phyloP scores from a whole-genome alignment of 1,140 invertebrate genomes.

The Melipona quadrifasciata region DNA sequence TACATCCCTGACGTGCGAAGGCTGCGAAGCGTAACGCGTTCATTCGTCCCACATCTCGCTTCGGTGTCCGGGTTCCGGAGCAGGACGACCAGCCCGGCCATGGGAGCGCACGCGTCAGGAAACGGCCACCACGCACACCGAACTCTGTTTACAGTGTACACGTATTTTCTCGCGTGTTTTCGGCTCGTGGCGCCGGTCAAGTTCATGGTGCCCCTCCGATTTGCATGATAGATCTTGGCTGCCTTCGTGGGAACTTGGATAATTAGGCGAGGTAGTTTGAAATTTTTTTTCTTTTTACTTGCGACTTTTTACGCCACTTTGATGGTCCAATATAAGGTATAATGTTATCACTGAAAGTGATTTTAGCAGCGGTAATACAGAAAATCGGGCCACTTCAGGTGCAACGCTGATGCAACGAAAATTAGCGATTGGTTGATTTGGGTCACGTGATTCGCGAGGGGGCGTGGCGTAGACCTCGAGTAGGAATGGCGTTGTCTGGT shows the following conservation, averaged over 20 bases:
- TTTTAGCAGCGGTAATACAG: too few relatives aligned
- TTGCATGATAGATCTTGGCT: neutral
- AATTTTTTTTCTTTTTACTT: neutral
- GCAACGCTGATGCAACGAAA: too few relatives aligned
- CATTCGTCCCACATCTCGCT: conserved; percentile 67
- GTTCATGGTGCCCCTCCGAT: neutral
- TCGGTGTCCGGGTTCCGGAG: conserved; percentile 63
- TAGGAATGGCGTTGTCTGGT: too few relatives aligned
- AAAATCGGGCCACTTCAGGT: too few relatives aligned
- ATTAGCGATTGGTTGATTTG: too few relatives aligned
- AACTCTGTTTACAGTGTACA: neutral
- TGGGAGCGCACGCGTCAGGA: conserved; percentile 59
- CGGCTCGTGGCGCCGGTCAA: conserved; percentile 28
- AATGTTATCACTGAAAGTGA: too few relatives aligned
- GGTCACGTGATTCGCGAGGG: too few relatives aligned
- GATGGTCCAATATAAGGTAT: too few relatives aligned
- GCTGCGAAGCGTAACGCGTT: conserved; percentile 63
- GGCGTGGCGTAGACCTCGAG: too few relatives aligned
- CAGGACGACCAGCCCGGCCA: conserved; percentile 23
- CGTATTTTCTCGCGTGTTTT: conserved; percentile 37
- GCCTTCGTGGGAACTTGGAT: neutral
- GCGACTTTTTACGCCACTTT: too few relatives aligned
- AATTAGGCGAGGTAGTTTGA: neutral
- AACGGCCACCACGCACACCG: conserved; percentile 20
- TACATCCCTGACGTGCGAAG: conserved; percentile 49